Percentiles rank a stretch among this genome's conserved stretches.
Conservation (phyloP, 2,888 invertebrate species). For the Phaonia tiefii region DNA sequence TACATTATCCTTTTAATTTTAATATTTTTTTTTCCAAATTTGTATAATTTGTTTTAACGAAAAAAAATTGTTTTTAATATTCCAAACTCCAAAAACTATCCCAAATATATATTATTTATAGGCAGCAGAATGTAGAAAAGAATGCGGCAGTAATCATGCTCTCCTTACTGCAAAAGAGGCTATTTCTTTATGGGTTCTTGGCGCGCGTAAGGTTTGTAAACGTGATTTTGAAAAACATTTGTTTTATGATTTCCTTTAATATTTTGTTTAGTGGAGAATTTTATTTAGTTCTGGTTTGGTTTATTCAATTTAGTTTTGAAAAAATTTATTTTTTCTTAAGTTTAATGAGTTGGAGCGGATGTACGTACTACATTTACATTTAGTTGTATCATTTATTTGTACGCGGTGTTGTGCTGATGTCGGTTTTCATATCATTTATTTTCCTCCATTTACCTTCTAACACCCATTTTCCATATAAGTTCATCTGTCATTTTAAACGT, state of each 20-base stretch:
- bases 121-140: conserved; percentile 81
- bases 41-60: conserved; percentile 43
- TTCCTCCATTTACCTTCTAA: neutral
- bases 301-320: conserved; percentile 25
- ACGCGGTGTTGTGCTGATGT: conserved; percentile 66
- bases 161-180: conserved; percentile 96
- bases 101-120: conserved; percentile 74
- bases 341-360: conserved; percentile 25
- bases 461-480: conserved; percentile 21
- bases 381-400: conserved; percentile 36
- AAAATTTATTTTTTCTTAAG: conserved; percentile 31
- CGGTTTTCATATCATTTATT: conserved; percentile 34
- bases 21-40: neutral
- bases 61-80: conserved; percentile 44
- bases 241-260: conserved; percentile 34
- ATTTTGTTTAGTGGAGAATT: conserved; percentile 12
- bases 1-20: neutral
- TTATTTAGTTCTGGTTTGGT: conserved; percentile 32
- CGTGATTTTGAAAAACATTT: conserved; percentile 45
- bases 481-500: conserved; percentile 40
- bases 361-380: neutral
- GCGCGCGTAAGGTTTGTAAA: conserved; percentile 91
- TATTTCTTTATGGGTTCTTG: conserved; percentile 95
- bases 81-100: conserved; percentile 53
- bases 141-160: conserved; percentile 86